Evolutionary conservation across 2,113 vertebrate genomes (phyloP), one percentile per base, ranked within the genome.

Genomic region (Ctenomys sociabilis): DNA sequence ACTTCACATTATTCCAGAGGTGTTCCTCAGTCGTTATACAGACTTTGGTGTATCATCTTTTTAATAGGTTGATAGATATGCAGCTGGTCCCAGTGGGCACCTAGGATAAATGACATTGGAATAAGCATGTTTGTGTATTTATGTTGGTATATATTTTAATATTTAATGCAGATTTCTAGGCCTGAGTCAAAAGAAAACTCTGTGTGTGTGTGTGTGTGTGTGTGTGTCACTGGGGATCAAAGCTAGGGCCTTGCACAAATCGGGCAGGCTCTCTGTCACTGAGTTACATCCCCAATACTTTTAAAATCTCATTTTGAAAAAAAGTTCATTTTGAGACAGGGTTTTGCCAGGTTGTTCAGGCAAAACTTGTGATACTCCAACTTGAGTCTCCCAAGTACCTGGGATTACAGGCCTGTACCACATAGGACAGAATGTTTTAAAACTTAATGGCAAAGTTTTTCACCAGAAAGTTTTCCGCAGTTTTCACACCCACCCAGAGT

Each of bases 101-200:
- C 40, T 87, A 6, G 21, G 37, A n/a, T 59, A 77, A 72, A 57
- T 32, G 45, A 0, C 43, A 28, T 7, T 86, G 16, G 52, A 52
- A 30, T 75, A 43, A 75, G 5, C 63, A 52, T 84, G n/a, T 49
- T 57, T 91, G n/a, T 86, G 17, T 84, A 24, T 83, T 90, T 93
- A 90, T 70, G 82, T 95, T 86, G 54, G 40, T 72, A 35, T 66
- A 57, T 61, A 43, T 93, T 52, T 21, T 7, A 77, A 82, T n/a
- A n/a, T n/a, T n/a, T n/a, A n/a, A 54, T 87, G 26, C 54, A 78
- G 49, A 83, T 94, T 85, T 40, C 32, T 73, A 93, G 63, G 59
- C 21, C 30, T 82, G 70, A 19, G 32, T 91, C 61, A 95, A 57
- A 94, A 43, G 54, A 80, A 89, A 86, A 45, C 85, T 30, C 14